Evolutionary conservation across 2,888 invertebrate genomes (phyloP), one percentile per base, ranked within the genome.

Genomic region (Allophyes oxyacanthae): DNA sequence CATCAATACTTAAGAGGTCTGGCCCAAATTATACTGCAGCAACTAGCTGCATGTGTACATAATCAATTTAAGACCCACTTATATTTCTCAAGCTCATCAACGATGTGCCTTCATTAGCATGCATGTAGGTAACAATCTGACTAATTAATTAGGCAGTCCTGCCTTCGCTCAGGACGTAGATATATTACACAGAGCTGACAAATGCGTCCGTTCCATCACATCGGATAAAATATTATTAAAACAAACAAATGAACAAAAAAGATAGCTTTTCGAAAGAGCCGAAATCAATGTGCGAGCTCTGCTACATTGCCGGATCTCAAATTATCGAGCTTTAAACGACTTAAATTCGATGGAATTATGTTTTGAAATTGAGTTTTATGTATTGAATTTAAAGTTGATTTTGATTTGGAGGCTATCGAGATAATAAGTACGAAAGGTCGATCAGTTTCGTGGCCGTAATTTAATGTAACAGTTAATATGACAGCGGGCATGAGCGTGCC

Each of bases 381-480:
- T 0, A 0, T 1, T 2, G 1, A 0, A 0, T 0, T 57, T 81
- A 82, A 42, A 61, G 81, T 72, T 15, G 43, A 28, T 64, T 77
- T 82, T 87, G 7, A 65, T 6, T 57, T 82, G 79, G n/a, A 6
- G 10, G 11, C 1, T 1, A 42, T 51, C 56, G 63, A 81, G 86
- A 83, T 86, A 88, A 87, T 91, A 90, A 86, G 89, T 85, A 82
- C 75, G 84, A 85, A 83, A 85, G 84, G 82, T 88, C 83, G 88
- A 87, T 87, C 86, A 81, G 87, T 89, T 91, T 83, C 76, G 87
- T 83, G 87, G 88, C 85, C 85, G 92, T 94, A 94, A 94, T 94
- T 94, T 94, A 94, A 94, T 91, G 93, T 93, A 91, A 92, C 92
- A 94, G 93, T 92, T 94, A 93, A 93, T 94, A 92, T 93, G 94